A percentile compares a stretch with the other conserved stretches of the same genome.
Conservation (phyloP, 2,888 invertebrate genomes). For the Morpho helenor region DNA sequence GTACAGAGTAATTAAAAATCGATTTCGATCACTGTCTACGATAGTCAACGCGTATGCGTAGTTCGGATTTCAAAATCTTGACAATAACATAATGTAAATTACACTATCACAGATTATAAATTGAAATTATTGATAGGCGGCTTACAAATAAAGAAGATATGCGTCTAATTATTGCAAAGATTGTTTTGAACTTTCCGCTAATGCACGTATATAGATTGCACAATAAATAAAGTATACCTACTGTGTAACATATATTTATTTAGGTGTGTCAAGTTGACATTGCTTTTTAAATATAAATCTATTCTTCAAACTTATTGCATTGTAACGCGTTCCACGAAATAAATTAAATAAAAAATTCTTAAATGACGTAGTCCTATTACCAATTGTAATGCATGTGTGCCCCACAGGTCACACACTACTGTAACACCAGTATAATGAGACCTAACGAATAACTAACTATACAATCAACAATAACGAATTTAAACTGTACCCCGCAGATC, state of each 20-base stretch:
- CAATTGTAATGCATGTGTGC: constrained; percentile 71
- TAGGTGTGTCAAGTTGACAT: background rate
- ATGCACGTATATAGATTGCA: background rate
- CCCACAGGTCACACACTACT: constrained; percentile 52
- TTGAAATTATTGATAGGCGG: background rate
- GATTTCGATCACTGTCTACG: no score
- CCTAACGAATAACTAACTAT: constrained; percentile 34
- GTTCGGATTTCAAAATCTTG: no score
- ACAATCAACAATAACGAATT: constrained; percentile 25
- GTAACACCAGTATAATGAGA: constrained; percentile 41
- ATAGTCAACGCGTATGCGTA: no score
- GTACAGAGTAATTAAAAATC: no score
- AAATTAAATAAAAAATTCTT: constrained; percentile 27
- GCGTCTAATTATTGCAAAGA: background rate
- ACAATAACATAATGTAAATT: background rate
- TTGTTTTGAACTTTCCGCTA: background rate
- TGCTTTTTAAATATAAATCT: background rate
- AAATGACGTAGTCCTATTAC: constrained; percentile 60
- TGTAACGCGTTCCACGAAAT: constrained; percentile 13
- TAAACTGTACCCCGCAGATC: constrained; percentile 33
- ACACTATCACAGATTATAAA: background rate
- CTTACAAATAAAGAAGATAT: background rate
- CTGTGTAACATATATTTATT: background rate
- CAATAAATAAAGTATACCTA: background rate
- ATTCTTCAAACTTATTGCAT: constrained; percentile 7